phyloP scores from a whole-genome alignment of 1,140 invertebrate species.

The Drosophila pruinosa region DNA sequence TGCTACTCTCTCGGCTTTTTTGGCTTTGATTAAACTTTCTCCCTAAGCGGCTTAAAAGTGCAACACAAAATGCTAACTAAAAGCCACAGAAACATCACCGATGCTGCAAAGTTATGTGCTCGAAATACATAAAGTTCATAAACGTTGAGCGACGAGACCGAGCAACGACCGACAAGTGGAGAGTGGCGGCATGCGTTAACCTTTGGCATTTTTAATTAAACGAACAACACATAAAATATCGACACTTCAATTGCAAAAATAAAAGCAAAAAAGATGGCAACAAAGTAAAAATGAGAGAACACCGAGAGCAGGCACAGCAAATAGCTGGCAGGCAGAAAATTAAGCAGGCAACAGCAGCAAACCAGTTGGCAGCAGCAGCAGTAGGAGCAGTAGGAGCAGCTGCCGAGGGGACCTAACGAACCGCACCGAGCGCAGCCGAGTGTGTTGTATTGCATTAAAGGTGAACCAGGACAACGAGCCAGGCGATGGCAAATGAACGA shows the following conservation, averaged over 20 bases:
- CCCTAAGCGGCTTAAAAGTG: slow-evolving; percentile 70
- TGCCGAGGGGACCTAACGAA: slow-evolving; percentile 71
- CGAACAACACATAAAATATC: slow-evolving; percentile 79
- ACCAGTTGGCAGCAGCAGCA: slow-evolving; percentile 10
- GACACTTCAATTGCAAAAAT: slow-evolving; percentile 78
- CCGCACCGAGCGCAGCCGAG: slow-evolving; percentile 75
- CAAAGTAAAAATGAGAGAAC: background rate
- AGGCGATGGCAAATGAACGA: slow-evolving; percentile 66
- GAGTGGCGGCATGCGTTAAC: slow-evolving; percentile 63
- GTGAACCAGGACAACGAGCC: slow-evolving; percentile 45
- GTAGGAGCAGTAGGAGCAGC: slow-evolving; percentile 1
- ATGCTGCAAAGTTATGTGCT: slow-evolving; percentile 61
- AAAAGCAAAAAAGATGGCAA: slow-evolving; percentile 25
- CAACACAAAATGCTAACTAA: slow-evolving; percentile 48
- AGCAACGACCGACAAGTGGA: too few relatives aligned
- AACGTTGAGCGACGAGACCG: slow-evolving; percentile 39
- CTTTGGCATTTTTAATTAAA: slow-evolving; percentile 81
- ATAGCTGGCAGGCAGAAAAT: slow-evolving; percentile 70
- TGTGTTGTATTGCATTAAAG: slow-evolving; percentile 80
- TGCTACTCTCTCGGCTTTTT: slow-evolving; percentile 8
- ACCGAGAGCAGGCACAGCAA: background rate
- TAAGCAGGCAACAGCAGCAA: slow-evolving; percentile 60
- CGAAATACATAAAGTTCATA: slow-evolving; percentile 71
- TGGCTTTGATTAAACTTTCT: slow-evolving; percentile 67
- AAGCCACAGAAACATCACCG: slow-evolving; percentile 55